phyloP scores from a whole-genome alignment of 2,113 vertebrate genomes.

The Lathamus discolor region DNA sequence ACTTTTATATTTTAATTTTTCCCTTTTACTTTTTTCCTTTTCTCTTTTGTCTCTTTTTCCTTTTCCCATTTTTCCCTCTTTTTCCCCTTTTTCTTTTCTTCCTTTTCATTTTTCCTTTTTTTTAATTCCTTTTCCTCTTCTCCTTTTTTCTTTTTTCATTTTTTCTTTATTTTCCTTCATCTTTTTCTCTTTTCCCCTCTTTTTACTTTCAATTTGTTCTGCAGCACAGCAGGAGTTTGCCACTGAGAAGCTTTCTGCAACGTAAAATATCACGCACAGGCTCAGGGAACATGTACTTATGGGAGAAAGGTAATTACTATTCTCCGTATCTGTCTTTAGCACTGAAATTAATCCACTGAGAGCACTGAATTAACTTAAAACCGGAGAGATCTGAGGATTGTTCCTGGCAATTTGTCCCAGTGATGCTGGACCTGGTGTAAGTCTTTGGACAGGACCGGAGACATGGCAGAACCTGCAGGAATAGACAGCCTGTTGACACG shows the following conservation, averaged over 20 bases:
- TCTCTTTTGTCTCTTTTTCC: too few relatives aligned
- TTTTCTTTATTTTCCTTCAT: background rate
- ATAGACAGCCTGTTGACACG: background rate
- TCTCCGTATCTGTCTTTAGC: constrained; percentile 10
- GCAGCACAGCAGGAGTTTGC: background rate
- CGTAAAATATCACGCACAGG: background rate
- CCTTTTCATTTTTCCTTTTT: too few relatives aligned
- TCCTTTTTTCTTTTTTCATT: background rate
- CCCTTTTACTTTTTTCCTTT: background rate
- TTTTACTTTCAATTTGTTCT: background rate
- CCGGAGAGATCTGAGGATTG: constrained; percentile 30
- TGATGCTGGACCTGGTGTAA: background rate
- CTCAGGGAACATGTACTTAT: background rate
- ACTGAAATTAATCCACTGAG: constrained; percentile 36
- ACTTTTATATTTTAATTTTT: too few relatives aligned
- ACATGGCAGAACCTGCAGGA: background rate
- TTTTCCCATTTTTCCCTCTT: background rate
- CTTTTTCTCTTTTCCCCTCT: background rate
- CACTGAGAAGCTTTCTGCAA: background rate
- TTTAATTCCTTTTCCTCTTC: rapidly evolving
- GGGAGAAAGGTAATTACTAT: constrained; percentile 48
- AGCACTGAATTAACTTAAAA: constrained; percentile 35
- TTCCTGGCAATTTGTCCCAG: constrained; percentile 19
- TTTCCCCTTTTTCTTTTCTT: too few relatives aligned
- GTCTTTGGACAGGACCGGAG: background rate